These are phyloP conservation scores for Ptychobarbus kaznakovi DNA, from an alignment of 2,797 vertebrate species.

Conservation along the genomic window DNA sequence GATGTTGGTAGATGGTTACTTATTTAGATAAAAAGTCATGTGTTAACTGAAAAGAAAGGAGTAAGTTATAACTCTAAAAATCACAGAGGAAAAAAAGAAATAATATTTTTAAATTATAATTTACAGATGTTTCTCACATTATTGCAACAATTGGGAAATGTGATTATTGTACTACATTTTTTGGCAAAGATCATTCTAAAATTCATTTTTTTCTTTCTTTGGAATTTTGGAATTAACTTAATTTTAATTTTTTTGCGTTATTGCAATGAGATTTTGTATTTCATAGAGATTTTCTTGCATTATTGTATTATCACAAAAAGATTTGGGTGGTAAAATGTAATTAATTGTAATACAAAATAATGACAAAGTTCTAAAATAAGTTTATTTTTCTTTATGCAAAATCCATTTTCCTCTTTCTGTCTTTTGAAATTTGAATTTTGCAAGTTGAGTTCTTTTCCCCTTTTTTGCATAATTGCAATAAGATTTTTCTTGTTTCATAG, in stretches of 20 bases:
- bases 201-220: not conserved
- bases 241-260: no score
- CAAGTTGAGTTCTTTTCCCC: fast-evolving
- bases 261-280: no score
- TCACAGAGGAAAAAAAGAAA: not conserved
- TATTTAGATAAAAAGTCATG: not conserved
- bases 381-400: not conserved
- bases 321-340: not conserved
- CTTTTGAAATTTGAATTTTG: not conserved
- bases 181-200: not conserved
- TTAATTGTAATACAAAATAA: not conserved
- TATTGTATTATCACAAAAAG: not conserved
- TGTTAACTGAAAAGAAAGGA: not conserved
- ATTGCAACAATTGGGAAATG: no score
- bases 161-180: not conserved
- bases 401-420: not conserved
- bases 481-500: not conserved
- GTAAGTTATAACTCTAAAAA: not conserved
- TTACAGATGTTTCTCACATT: not conserved
- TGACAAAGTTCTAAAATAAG: not conserved
- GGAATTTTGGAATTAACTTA: no score
- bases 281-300: not conserved
- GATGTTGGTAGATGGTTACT: not conserved
- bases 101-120: not conserved
- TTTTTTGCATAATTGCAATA: not conserved